phyloP scores from a whole-genome alignment of 2,888 invertebrate genomes.

The Synergus gifuensis region DNA sequence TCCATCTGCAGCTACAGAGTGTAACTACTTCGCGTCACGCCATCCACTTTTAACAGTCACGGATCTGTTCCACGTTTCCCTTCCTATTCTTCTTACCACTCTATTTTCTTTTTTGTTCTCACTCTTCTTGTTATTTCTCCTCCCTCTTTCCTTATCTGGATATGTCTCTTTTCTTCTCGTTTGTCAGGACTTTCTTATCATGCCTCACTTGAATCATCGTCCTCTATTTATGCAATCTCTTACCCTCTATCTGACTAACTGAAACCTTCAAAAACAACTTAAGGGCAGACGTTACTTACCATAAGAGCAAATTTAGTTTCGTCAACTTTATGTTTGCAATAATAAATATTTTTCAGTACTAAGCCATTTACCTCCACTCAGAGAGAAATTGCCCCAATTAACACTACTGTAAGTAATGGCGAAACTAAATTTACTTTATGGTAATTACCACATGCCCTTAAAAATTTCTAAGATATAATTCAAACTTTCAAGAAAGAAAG shows the following conservation, averaged over 20 bases:
- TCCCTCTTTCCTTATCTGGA: conserved; percentile 34
- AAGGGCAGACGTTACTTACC: too few relatives aligned
- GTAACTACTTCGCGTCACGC: conserved; percentile 60
- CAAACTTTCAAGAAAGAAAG: background rate
- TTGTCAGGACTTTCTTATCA: conserved; percentile 64
- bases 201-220: conserved; percentile 59
- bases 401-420: too few relatives aligned
- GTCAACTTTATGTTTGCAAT: too few relatives aligned
- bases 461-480: background rate
- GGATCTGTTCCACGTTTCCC: conserved; percentile 47
- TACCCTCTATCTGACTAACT: conserved; percentile 4
- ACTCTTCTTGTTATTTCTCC: conserved; percentile 14
- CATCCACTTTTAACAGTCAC: conserved; percentile 52
- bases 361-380: too few relatives aligned
- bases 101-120: conserved; percentile 38
- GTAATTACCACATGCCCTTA: too few relatives aligned
- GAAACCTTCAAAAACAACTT: background rate
- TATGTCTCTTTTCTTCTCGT: conserved; percentile 53
- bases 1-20: conserved; percentile 56
- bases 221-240: conserved; percentile 38
- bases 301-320: too few relatives aligned
- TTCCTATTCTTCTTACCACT: conserved; percentile 41
- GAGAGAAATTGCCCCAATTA: too few relatives aligned
- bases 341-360: too few relatives aligned
- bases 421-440: too few relatives aligned